Conservation (phyloP, 2,797 vertebrate genomes). For the Enteromius trimaculatus region DNA sequence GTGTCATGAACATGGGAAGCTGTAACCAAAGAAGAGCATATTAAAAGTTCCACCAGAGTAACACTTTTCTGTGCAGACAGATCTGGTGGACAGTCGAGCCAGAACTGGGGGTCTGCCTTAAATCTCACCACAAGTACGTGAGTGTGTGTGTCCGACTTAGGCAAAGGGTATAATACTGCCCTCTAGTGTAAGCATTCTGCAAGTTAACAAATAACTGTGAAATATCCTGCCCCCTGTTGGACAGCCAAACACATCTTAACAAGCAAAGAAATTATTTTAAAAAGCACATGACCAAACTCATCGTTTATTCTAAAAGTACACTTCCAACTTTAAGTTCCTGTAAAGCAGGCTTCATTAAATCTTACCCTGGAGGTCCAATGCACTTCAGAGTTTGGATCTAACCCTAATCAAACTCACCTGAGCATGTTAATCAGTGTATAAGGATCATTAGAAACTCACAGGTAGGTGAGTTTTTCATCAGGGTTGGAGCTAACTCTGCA, state of each 20-base stretch:
- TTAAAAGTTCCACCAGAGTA: constrained; percentile 83
- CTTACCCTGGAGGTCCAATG: no score
- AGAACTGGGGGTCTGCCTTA: constrained; percentile 34
- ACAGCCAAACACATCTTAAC: background rate
- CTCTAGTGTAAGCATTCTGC: constrained; percentile 23
- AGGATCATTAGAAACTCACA: no score
- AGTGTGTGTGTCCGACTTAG: background rate
- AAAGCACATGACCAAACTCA: background rate
- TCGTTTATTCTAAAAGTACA: background rate
- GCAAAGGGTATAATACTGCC: constrained; percentile 40
- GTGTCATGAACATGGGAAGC: constrained; percentile 67
- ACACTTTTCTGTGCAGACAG: constrained; percentile 73
- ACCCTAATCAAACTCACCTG: no score
- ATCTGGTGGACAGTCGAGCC: constrained; percentile 63
- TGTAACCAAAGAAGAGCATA: constrained; percentile 74
- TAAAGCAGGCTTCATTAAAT: no score
- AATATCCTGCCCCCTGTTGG: background rate
- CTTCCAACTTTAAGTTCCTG: background rate
- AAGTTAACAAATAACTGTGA: background rate
- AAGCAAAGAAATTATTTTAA: background rate
- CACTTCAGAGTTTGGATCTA: no score
- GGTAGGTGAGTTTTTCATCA: no score
- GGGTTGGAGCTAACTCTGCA: no score
- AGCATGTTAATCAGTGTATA: no score
- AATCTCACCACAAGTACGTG: background rate